These are phyloP conservation scores for Tinamus guttatus DNA, from an alignment of 2,113 vertebrate species.

Conservation along the genomic window DNA sequence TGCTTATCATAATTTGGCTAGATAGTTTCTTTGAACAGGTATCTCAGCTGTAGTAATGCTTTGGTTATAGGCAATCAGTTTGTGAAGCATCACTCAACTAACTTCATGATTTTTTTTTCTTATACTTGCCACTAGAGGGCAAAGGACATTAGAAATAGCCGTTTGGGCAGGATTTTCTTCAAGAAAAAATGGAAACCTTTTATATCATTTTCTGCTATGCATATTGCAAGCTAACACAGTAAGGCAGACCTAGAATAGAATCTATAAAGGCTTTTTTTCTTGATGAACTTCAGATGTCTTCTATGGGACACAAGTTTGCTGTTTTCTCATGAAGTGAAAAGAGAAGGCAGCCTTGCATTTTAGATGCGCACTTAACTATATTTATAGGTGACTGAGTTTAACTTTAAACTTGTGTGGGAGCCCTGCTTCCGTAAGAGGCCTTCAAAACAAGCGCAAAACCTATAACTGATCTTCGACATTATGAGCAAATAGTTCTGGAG, in stretches of 20 bases:
- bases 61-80: not conserved
- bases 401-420: not conserved
- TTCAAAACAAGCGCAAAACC: not conserved
- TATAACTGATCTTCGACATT: not conserved
- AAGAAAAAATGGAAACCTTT: not conserved
- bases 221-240: not conserved
- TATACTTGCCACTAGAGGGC: not conserved
- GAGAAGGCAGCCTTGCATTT: not conserved
- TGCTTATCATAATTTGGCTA: not conserved
- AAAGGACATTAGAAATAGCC: not conserved
- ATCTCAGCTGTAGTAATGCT: not conserved
- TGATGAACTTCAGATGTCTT: not conserved
- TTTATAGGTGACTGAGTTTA: not conserved
- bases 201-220: not conserved
- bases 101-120: not conserved
- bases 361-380: not conserved
- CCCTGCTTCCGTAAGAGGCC: not conserved
- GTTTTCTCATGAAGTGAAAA: not conserved
- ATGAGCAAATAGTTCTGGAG: not conserved
- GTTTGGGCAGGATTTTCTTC: fast-evolving
- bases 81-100: not conserved
- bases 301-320: not conserved
- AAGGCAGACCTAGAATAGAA: not conserved
- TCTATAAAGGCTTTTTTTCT: not conserved
- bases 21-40: not conserved